Base-by-base conservation (phyloP, 2,797 vertebrate species). In the Hyperoplus immaculatus region DNA sequence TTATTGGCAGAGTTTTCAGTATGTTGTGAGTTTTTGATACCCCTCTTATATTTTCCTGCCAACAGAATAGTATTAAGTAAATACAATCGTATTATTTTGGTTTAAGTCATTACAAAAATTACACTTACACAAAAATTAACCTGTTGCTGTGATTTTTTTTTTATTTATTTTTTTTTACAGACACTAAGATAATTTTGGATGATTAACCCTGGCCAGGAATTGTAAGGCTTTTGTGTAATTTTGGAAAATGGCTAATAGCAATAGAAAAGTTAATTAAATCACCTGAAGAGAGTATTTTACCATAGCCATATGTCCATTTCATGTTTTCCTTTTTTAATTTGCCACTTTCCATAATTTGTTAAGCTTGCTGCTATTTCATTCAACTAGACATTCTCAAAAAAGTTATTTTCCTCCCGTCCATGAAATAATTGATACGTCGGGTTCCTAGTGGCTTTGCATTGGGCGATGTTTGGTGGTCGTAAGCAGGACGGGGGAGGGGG, bases 401-500 rank as follows among this genome's bases (percentile, higher is more conserved):
- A 36, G 6, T 64, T 0, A 50, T 54, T 59, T 72, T 77, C 42
- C 36, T 62, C 13, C 3, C 64, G 2, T 36, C 56, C 1, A 15
- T 75, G 10, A 60, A 58, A 71, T 13, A 10, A 64, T 66, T 50
- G 36, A n/a, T 46, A 29, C 9, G 43, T 47, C 14, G 11, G 46
- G n/a, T 51, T 46, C 57, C 64, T 29, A 2, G 62, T 59, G 78
- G 73, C 51, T 72, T 75, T 81, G 42, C 51, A 47, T 43, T 14
- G 55, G 60, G 8, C n/a, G 3, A 49, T 41, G 76, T 79, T 66
- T 63, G 65, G 71, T 83, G 68, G 65, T 78, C 38, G 55, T 62
- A 5, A 16, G 43, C 56, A 3, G 16, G 8, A n/a, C n/a, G n/a
- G n/a, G n/a, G n/a, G n/a, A 11, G 57, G 47, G 14, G 47, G 59